These are phyloP conservation scores for Synanthedon formicaeformis DNA, from an alignment of 2,888 invertebrate species.

Conservation along the genomic window DNA sequence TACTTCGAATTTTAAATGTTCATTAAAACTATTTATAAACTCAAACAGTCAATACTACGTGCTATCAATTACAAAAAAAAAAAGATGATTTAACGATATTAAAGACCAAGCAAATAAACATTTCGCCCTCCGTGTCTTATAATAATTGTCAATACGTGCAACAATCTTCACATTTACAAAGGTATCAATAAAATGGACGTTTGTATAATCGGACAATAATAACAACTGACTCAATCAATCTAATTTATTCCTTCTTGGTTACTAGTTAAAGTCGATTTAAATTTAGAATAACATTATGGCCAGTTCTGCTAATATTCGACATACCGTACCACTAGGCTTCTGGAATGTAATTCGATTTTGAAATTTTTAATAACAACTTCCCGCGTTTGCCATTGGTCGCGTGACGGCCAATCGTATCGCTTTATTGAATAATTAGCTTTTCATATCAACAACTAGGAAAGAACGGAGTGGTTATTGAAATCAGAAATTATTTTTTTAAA, in stretches of 20 bases:
- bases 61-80: neutral
- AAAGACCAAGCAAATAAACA: neutral
- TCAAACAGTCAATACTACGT: neutral
- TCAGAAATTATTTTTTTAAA: neutral
- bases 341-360: constrained; percentile 15
- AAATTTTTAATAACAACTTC: constrained; percentile 35
- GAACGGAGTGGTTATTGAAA: neutral
- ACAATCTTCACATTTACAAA: neutral
- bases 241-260: no score
- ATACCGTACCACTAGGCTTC: constrained; percentile 3
- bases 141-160: neutral
- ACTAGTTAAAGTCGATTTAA: neutral
- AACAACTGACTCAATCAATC: no score
- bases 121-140: neutral
- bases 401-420: constrained; percentile 36
- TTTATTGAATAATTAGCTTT: constrained; percentile 39
- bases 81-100: neutral
- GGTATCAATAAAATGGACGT: neutral
- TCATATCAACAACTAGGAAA: constrained; percentile 23
- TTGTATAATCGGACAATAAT: neutral
- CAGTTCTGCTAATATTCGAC: constrained; percentile 20
- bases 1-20: no score
- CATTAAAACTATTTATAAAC: no score
- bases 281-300: neutral
- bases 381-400: constrained; percentile 35